Conservation (phyloP, 2,113 vertebrate genomes). For the Prinia subflava region DNA sequence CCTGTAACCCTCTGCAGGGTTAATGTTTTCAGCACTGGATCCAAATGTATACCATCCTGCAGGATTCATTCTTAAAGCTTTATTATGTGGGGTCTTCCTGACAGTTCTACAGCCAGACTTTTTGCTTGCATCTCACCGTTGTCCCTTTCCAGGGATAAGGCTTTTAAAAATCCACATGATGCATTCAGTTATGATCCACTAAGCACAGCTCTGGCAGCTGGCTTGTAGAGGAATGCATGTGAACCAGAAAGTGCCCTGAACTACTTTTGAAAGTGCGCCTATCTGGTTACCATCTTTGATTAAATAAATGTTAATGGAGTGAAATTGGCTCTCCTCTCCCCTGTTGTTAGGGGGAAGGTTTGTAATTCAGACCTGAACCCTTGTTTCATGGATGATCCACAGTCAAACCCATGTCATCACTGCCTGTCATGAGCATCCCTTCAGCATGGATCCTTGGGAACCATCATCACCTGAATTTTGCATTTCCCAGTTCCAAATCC, state of each 20-base stretch:
- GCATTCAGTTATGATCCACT: neutral
- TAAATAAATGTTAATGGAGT: neutral
- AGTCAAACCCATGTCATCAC: neutral
- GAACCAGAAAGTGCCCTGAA: neutral
- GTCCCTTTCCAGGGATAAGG: neutral
- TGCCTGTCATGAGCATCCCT: neutral
- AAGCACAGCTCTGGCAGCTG: neutral
- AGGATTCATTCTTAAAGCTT: neutral
- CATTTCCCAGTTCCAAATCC: neutral
- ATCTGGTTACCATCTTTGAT: neutral
- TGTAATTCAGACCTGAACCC: neutral
- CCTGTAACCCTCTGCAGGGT: neutral
- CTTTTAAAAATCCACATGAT: neutral
- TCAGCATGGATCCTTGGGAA: neutral
- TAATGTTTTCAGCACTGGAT: neutral
- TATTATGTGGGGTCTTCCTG: neutral
- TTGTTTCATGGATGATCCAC: neutral
- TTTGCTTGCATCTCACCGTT: neutral
- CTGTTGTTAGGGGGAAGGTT: neutral
- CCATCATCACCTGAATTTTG: neutral
- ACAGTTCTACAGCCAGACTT: neutral
- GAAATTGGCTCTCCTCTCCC: neutral
- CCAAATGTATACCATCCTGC: neutral
- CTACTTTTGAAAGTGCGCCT: neutral
- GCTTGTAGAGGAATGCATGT: neutral